These are phyloP conservation scores for Polyommatus icarus DNA, from an alignment of 2,888 invertebrate genomes.

Conservation along the genomic window DNA sequence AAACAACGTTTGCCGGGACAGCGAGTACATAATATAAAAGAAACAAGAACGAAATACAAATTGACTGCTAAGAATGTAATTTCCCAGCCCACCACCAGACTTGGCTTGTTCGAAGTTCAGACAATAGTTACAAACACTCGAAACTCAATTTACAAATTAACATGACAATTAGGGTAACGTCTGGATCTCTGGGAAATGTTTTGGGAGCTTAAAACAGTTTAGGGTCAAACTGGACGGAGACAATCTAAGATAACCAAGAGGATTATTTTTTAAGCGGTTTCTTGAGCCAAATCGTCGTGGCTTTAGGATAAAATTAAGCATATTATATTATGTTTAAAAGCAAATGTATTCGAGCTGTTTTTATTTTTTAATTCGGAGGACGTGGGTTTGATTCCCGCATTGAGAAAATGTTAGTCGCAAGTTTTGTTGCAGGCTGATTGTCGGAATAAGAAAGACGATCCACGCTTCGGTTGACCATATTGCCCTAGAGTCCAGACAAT, in stretches of 20 bases:
- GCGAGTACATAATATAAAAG: too few species aligned
- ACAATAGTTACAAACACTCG: background rate
- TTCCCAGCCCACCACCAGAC: background rate
- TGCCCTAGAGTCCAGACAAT: too few species aligned
- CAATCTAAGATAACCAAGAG: background rate
- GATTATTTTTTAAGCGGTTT: background rate
- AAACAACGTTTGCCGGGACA: too few species aligned
- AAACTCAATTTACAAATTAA: slow-evolving; percentile 14
- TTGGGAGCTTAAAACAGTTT: background rate
- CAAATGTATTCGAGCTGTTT: background rate
- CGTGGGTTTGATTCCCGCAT: too few species aligned
- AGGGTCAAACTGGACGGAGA: background rate
- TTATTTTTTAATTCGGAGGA: background rate
- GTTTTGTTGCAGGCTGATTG: too few species aligned
- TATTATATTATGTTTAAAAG: background rate
- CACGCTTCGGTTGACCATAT: too few species aligned
- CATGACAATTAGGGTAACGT: background rate
- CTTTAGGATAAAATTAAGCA: background rate
- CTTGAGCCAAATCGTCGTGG: background rate
- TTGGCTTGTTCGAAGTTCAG: background rate
- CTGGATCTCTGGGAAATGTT: slow-evolving; percentile 1
- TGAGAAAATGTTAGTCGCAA: too few species aligned
- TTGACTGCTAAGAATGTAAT: too few species aligned
- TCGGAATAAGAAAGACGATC: too few species aligned
- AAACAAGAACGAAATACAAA: too few species aligned